phyloP scores from a whole-genome alignment of 1,140 invertebrate species.

The Octopus bimaculoides region DNA sequence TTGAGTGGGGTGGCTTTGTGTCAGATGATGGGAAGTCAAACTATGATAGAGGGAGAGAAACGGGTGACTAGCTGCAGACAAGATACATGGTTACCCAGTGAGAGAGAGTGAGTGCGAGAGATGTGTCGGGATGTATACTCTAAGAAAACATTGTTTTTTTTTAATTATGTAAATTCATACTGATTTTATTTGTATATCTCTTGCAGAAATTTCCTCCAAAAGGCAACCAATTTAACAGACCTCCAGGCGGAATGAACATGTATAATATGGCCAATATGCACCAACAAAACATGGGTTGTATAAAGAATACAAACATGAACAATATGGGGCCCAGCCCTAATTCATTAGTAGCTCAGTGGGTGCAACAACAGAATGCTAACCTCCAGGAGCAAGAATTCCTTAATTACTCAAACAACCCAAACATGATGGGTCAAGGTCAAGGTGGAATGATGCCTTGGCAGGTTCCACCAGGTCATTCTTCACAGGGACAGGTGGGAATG shows the following conservation, averaged over 20 bases:
- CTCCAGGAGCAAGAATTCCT: constrained; percentile 46
- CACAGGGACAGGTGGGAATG: constrained; percentile 32
- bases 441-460: constrained; percentile 17
- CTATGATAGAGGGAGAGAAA: too few species aligned
- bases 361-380: constrained; percentile 52
- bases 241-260: constrained; percentile 27
- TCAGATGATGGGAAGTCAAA: too few species aligned
- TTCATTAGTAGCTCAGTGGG: constrained; percentile 49
- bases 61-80: too few species aligned
- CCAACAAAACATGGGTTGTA: constrained; percentile 20
- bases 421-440: constrained; percentile 22
- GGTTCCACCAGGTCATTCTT: background rate
- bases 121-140: too few species aligned
- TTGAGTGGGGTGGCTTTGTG: too few species aligned
- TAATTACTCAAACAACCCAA: constrained; percentile 24
- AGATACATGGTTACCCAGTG: too few species aligned
- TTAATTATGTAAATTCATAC: background rate
- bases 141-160: too few species aligned
- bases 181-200: constrained; percentile 10
- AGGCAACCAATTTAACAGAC: constrained; percentile 17
- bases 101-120: too few species aligned
- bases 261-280: constrained; percentile 23
- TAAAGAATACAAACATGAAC: constrained; percentile 18
- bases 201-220: constrained; percentile 31
- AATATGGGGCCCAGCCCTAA: constrained; percentile 26